phyloP scores from a whole-genome alignment of 2,888 invertebrate species.

The Nemoura dubitans region DNA sequence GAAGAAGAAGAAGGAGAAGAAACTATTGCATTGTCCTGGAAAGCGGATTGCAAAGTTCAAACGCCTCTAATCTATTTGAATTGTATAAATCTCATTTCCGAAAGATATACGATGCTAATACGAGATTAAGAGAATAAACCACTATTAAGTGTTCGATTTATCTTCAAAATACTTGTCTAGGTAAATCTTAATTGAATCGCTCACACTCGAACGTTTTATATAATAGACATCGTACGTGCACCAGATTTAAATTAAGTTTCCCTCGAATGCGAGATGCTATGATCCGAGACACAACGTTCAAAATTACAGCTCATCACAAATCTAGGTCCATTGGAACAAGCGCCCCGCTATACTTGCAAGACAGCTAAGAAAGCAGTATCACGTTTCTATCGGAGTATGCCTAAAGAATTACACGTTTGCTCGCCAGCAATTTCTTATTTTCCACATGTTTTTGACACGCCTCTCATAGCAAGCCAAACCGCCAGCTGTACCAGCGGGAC shows the following conservation, averaged over 20 bases:
- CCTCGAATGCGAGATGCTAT: neutral
- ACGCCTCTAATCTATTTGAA: constrained; percentile 5
- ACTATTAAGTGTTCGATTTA: constrained; percentile 12
- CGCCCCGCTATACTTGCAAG: neutral
- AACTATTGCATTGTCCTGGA: neutral
- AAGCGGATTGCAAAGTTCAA: constrained; percentile 3
- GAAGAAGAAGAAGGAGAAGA: neutral
- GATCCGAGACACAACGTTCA: neutral
- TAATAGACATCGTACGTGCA: constrained; percentile 2
- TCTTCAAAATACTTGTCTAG: constrained; percentile 12
- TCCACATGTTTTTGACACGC: constrained; percentile 39
- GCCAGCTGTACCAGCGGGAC: constrained; percentile 24
- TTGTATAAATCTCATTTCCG: constrained; percentile 12
- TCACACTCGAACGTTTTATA: constrained; percentile 12
- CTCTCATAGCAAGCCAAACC: constrained; percentile 13
- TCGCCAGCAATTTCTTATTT: constrained; percentile 29
- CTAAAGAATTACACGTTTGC: constrained; percentile 29
- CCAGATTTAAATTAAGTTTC: neutral
- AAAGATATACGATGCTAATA: constrained; percentile 12
- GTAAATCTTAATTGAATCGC: constrained; percentile 7
- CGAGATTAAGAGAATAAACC: constrained; percentile 12
- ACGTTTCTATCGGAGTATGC: constrained; percentile 1
- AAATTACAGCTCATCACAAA: neutral
- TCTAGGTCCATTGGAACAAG: neutral
- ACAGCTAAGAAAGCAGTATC: neutral